phyloP scores from a whole-genome alignment of 2,797 vertebrate genomes.

The Ptychobarbus kaznakovi region DNA sequence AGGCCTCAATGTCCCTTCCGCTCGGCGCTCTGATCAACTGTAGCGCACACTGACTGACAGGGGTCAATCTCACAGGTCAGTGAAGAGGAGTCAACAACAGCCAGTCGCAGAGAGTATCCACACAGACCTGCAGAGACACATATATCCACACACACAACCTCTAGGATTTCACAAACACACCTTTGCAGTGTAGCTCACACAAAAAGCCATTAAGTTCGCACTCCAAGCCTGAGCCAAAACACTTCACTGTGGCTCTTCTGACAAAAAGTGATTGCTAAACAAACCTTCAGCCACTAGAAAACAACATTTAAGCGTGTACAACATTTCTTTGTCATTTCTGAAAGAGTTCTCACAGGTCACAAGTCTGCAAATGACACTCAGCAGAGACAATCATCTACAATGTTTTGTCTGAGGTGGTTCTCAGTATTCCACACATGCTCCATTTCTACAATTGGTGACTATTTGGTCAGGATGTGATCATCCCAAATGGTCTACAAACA shows the following conservation, averaged over 20 bases:
- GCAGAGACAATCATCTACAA: background rate
- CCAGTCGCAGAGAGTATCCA: background rate
- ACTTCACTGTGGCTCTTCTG: conserved; percentile 11
- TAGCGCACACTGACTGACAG: conserved; percentile 24
- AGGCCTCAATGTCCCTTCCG: conserved; percentile 23
- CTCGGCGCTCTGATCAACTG: conserved; percentile 2
- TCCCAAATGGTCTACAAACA: too few species aligned
- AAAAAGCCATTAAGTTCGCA: conserved; percentile 32
- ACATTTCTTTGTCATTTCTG: conserved; percentile 4
- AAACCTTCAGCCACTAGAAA: conserved; percentile 30
- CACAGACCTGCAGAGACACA: background rate
- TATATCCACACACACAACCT: conserved; percentile 10
- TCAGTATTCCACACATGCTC: too few species aligned
- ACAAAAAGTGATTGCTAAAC: conserved; percentile 3
- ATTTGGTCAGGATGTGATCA: too few species aligned
- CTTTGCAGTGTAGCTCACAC: conserved; percentile 4
- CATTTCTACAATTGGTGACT: too few species aligned
- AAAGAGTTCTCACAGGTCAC: background rate
- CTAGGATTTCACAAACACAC: conserved; percentile 22
- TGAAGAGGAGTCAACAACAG: conserved; percentile 11
- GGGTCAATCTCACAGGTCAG: conserved; percentile 38
- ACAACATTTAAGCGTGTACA: conserved; percentile 34
- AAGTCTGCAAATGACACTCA: background rate
- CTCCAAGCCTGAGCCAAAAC: conserved; percentile 16
- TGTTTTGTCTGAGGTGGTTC: too few species aligned